Conservation (phyloP, 2,113 vertebrate genomes). For the Falcunculus frontatus region DNA sequence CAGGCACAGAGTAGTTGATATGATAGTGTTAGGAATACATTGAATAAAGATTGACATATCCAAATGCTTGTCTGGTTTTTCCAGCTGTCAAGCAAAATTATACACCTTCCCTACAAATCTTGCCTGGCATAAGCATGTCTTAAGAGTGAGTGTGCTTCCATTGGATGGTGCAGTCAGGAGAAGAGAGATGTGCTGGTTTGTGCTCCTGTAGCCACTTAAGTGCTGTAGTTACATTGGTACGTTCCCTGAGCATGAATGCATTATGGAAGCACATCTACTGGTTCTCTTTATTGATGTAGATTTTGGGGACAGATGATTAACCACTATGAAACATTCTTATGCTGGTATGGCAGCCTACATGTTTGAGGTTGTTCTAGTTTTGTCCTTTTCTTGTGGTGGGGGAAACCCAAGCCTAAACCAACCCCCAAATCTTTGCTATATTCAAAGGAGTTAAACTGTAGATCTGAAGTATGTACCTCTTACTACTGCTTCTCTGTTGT, state of each 20-base stretch:
- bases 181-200: neutral
- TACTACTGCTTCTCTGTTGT: neutral
- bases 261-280: neutral
- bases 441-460: neutral
- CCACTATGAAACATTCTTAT: neutral
- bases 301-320: neutral
- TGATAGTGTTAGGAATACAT: neutral
- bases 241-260: neutral
- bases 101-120: neutral
- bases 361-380: neutral
- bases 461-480: neutral
- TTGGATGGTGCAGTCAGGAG: neutral
- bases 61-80: neutral
- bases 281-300: neutral
- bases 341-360: fast-evolving
- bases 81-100: neutral
- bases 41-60: neutral
- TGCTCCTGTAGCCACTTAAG: neutral
- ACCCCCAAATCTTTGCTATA: neutral
- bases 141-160: neutral
- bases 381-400: neutral
- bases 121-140: neutral
- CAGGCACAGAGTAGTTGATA: neutral
- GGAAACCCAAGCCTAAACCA: neutral
- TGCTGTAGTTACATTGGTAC: neutral